Conservation (phyloP, 2,888 invertebrate genomes). For the Apamea epomidion region DNA sequence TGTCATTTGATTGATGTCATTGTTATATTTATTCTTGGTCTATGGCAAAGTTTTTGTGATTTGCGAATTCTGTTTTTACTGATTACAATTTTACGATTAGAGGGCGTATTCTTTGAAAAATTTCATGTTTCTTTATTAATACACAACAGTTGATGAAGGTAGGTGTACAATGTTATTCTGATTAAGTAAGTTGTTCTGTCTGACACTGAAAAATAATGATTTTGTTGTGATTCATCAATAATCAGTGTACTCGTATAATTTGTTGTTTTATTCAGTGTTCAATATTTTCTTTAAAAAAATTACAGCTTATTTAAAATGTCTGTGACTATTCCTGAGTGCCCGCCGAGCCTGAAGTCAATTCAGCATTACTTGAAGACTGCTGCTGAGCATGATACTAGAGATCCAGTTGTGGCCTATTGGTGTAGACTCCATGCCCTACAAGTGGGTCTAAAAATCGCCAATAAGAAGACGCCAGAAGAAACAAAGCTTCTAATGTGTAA, state of each 20-base stretch:
- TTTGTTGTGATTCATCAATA: constrained; percentile 30
- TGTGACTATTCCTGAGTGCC: constrained; percentile 91
- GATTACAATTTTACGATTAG: constrained; percentile 15
- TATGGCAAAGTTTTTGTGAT: constrained; percentile 36
- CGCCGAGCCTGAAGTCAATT: constrained; percentile 94
- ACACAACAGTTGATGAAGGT: constrained; percentile 40
- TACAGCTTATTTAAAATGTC: constrained; percentile 51
- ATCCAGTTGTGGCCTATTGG: constrained; percentile 98
- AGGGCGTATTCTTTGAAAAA: constrained; percentile 25
- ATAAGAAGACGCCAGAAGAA: constrained; percentile 95
- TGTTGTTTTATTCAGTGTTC: neutral
- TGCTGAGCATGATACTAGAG: constrained; percentile 96
- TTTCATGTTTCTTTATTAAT: neutral
- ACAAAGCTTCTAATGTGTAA: constrained; percentile 93
- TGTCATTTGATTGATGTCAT: constrained; percentile 35
- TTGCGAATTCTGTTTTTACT: constrained; percentile 17
- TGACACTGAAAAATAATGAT: constrained; percentile 6
- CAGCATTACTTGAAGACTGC: constrained; percentile 98
- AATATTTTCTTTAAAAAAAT: constrained; percentile 9
- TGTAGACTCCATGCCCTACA: constrained; percentile 97
- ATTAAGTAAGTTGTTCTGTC: neutral
- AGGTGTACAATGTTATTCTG: neutral
- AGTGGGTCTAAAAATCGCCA: constrained; percentile 94
- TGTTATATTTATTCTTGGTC: constrained; percentile 43
- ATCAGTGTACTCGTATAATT: constrained; percentile 8